Base-by-base conservation (phyloP, 2,888 invertebrate genomes). In the Dusona sp. region DNA sequence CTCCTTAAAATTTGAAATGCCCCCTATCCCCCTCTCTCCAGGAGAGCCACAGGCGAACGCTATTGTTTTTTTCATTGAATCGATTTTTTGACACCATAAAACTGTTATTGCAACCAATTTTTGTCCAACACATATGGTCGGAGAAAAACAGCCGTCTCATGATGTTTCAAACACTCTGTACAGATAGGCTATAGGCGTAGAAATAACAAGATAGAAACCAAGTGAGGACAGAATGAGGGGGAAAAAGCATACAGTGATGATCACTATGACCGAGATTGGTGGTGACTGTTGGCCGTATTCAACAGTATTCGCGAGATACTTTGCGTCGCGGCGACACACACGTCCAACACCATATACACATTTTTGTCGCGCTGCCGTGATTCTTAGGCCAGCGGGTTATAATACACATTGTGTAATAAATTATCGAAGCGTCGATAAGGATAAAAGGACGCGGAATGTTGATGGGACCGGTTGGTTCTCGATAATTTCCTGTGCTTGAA, bases 361-460 rank as follows among this genome's bases (percentile, higher is more conserved):
- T 83, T 77, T 65, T 64, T 67, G 57, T 57, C 16, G 19, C 74
- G 22, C 75, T 67, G 68, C 70, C 81, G 85, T 81, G 86, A 77
- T 83, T 70, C 67, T 81, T 82, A 29, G 78, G 57, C 79, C 85
- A 86, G 70, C 64, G 54, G 79, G 84, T 81, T 84, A 84, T 82
- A 86, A 84, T 84, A 81, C 86, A 86, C 75, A 88, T 88, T 89
- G 88, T 90, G 89, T 91, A 92, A 93, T 93, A 93, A 93, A 93
- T 93, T 93, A 92, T 93, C 92, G 90, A 91, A 90, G 90, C 89
- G 91, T 92, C 92, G 91, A 92, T 93, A 92, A 92, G 91, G 92
- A 87, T 82, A 81, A 84, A 87, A 84, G 79, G 84, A 84, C 79
- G 81, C 68, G 82, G 84, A 93, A 93, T 93, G 93, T 91, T 89